Base-by-base conservation (phyloP, 2,888 invertebrate species). In the Cynaeus angustus region DNA sequence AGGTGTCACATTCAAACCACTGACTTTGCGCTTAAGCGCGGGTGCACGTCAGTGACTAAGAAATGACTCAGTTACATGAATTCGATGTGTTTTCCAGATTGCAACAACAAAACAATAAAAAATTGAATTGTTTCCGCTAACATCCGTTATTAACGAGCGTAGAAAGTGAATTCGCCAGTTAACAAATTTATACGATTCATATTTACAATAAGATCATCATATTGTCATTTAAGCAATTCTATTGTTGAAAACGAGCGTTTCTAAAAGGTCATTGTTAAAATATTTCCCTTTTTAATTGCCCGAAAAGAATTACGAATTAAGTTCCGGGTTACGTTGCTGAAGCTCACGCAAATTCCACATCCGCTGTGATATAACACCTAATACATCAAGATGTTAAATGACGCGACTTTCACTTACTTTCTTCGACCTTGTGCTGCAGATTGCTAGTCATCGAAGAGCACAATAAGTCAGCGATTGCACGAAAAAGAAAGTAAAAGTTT, bases 371-470 rank as follows among this genome's bases (percentile, higher is more conserved):
- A 65, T 65, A 65, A 65, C 53, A 65, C 65, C 53, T 38, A 45
- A 53, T 26, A 61, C 26, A 61, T 61, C 50, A 8, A 50, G 16
- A 12, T 59, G 62, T 10, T 55, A 56, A 66, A 38, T 68, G 53
- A 66, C 66, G 37, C 58, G 58, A 66, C 66, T 78, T 78, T 78
- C 78, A 73, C 78, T 72, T 56, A 72, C 77, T 77, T 78, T 78
- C 77, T 76, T 78, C 70, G 65, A 73, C 78, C 78, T 78, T 76
- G 75, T 53, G 28, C 5, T 61, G 68, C 67, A 66, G 41, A 59
- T 45, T 50, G 67, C 37, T 50, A 21, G 30, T 50, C 58, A 26
- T 41, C 33, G 45, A 66, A 58, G 38, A 59, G 13, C 13, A 21
- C 53, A 43, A 46, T 16, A n/a, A 26, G 16, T 5, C 5, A 48